Base-by-base conservation (phyloP, 2,888 invertebrate genomes). In the Phyllotreta striolata region DNA sequence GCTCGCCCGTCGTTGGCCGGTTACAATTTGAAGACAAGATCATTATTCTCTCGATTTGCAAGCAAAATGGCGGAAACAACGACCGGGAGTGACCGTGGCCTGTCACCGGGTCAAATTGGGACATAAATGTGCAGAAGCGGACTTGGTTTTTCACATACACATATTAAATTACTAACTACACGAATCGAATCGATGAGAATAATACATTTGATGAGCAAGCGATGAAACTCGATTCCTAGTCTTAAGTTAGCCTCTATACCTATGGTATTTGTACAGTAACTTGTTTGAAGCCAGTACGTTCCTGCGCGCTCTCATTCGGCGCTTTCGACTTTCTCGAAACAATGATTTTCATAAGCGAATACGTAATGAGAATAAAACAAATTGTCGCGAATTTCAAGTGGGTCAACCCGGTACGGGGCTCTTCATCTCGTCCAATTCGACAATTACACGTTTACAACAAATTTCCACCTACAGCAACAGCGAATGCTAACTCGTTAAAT, bases 11-110 rank as follows among this genome's bases (percentile, higher is more conserved):
- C 24, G 47, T 49, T 52, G 52, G 52, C 39, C 60, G 67, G 62
- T 60, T 63, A 64, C 62, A 64, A 63, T 67, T 67, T 49, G 56
- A 67, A 63, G 67, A 65, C 64, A 67, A 65, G 64, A 67, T 67
- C 67, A 62, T 61, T 63, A 67, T 67, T 65, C 63, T 63, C 63
- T 67, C 63, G 58, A 67, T 67, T 67, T 65, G 64, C 67, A 60
- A 63, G 64, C 67, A 58, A 71, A 74, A 74, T 72, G 70, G 64
- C 65, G 65, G 69, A 71, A 74, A 74, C 74, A 74, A 74, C 71
- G 73, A 74, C 73, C 74, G 74, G 69, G 72, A 74, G 72, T 73
- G 72, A 75, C 74, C 72, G 73, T 72, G 72, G 62, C 47, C 71
- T 71, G 72, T 72, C 71, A 70, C 72, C 74, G 70, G 70, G 73